These are phyloP conservation scores for Drosophila sucinea DNA, from an alignment of 1,140 invertebrate genomes.

Conservation along the genomic window DNA sequence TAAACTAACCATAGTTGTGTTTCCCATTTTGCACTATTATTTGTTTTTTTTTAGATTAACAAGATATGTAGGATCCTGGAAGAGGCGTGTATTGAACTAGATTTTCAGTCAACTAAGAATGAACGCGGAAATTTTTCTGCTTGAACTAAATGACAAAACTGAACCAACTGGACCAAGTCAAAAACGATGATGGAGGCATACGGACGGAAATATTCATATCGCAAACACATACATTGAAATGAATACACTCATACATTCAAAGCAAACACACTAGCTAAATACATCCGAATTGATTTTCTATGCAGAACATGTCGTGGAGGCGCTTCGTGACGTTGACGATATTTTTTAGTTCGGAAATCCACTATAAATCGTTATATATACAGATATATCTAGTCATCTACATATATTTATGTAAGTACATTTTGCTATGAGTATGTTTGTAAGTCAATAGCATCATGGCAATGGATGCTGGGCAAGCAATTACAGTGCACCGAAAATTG, in stretches of 20 bases:
- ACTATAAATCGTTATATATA: constrained; percentile 63
- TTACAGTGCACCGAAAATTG: constrained; percentile 2
- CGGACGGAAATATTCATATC: constrained; percentile 61
- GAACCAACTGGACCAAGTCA: constrained; percentile 66
- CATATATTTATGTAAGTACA: constrained; percentile 17
- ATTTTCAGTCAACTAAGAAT: constrained; percentile 3
- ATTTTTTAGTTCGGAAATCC: constrained; percentile 58
- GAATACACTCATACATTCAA: constrained; percentile 31
- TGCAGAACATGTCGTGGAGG: constrained; percentile 49
- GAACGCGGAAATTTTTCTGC: constrained; percentile 50
- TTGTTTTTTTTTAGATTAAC: background rate
- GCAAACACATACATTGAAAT: constrained; percentile 49
- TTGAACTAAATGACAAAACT: constrained; percentile 67
- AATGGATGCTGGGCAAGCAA: constrained; percentile 15
- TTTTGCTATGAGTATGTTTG: background rate
- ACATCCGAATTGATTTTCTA: constrained; percentile 52
- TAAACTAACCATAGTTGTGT: constrained; percentile 60
- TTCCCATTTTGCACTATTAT: constrained; percentile 45
- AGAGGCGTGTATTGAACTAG: background rate
- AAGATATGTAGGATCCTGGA: constrained; percentile 1
- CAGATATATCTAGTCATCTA: constrained; percentile 18
- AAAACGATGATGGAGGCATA: constrained; percentile 57
- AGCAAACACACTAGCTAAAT: constrained; percentile 34
- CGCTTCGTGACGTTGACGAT: constrained; percentile 50
- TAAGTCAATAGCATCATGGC: constrained; percentile 11